Base-by-base conservation (phyloP, 2,113 vertebrate genomes). In the Phrynocephalus versicolor region DNA sequence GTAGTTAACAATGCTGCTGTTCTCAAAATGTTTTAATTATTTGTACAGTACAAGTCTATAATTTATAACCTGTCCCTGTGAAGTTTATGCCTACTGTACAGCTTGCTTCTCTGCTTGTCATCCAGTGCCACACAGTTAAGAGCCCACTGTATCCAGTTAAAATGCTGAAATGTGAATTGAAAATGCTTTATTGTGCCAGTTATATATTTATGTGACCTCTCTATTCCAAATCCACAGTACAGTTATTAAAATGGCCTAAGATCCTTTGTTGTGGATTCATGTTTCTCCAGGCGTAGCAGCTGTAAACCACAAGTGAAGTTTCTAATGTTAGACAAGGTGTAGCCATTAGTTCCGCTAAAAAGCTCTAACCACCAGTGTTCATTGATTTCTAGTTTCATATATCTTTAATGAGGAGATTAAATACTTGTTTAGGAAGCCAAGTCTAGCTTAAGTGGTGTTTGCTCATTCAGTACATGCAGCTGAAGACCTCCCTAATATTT, bases 391-490 rank as follows among this genome's bases (percentile, higher is more conserved):
- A 96, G 96, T 97, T 98, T 99, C 98, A 99, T 99, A 97, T 98
- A 99, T 99, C 97, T 99, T 99, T 99, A 98, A 99, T 98, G 98
- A 98, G 97, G 96, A 98, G 97, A 98, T 98, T 99, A 98, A 98
- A 98, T 98, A 97, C 97, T 97, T 98, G 97, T 98, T 98, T 97
- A 98, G 98, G 97, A 98, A 98, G 97, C 96, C 97, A 95, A 97
- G 95, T 91, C 95, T 94, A 92, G 93, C 97, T 97, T 97, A 97
- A 98, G 96, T 98, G 96, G 95, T 94, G 95, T 97, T 96, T 96
- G 96, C 95, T 95, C 90, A 93, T 95, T 94, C 39, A 94, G 90
- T 93, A 94, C 94, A 90, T 93, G 96, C 94, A 91, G 84, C 91
- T 95, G 96, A 97, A 97, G 96, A 96, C 94, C 93, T 95, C 88